A percentile compares a stretch with the other conserved stretches of the same genome.
These are phyloP conservation scores for Nyctalus aviator DNA, from an alignment of 2,797 vertebrate genomes.

Conservation along the genomic window DNA sequence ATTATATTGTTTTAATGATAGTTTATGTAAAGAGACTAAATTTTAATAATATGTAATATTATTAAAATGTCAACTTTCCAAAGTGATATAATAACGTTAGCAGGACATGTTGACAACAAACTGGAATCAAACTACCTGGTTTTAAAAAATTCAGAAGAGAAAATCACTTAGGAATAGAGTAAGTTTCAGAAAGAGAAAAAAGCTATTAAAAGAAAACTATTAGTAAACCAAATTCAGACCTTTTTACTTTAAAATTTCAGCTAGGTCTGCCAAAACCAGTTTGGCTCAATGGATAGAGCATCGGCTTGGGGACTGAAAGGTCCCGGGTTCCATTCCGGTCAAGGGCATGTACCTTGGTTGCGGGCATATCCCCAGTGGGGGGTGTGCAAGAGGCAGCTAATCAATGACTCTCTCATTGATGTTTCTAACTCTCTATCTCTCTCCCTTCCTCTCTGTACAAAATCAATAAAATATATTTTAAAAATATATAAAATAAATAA, in stretches of 20 bases:
- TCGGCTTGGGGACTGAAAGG: too few species aligned
- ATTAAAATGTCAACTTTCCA: neutral
- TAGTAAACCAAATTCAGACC: neutral
- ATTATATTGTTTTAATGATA: conserved; percentile 44
- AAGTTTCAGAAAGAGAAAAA: neutral
- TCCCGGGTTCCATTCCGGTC: too few species aligned
- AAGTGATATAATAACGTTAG: neutral
- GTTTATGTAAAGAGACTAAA: neutral
- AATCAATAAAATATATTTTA: too few species aligned
- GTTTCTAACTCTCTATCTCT: too few species aligned
- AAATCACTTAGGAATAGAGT: neutral
- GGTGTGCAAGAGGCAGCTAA: too few species aligned
- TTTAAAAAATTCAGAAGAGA: neutral
- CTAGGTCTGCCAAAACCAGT: too few species aligned
- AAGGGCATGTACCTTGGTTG: too few species aligned
- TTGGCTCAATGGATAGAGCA: too few species aligned
- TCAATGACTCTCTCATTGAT: too few species aligned
- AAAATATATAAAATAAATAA: too few species aligned
- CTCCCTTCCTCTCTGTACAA: too few species aligned
- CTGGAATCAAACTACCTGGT: neutral
- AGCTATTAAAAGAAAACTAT: neutral
- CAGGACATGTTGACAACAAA: neutral
- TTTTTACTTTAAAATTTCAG: neutral
- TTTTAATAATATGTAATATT: conserved; percentile 16
- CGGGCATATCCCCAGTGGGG: too few species aligned